These are phyloP conservation scores for Tyria jacobaeae DNA, from an alignment of 2,888 invertebrate genomes.

Conservation along the genomic window DNA sequence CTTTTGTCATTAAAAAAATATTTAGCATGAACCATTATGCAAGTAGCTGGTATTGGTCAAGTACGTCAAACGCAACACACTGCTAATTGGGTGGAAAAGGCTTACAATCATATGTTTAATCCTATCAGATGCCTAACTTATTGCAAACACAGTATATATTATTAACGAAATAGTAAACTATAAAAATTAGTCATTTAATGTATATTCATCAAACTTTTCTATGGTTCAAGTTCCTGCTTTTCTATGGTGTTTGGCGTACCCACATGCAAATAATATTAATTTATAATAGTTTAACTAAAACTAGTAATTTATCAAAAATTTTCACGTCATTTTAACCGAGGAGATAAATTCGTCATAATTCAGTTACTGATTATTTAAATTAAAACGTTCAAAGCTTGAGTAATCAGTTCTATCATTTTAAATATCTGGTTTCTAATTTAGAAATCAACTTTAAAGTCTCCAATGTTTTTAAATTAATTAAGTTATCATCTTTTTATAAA, in stretches of 20 bases:
- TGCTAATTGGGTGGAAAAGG: constrained; percentile 36
- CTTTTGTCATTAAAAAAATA: constrained; percentile 38
- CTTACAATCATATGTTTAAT: constrained; percentile 41
- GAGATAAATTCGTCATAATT: background rate
- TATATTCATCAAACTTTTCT: background rate
- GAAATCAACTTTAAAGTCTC: too few species aligned
- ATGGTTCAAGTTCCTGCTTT: background rate
- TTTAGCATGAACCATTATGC: constrained; percentile 52
- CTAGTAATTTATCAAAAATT: background rate
- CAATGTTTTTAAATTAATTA: too few species aligned
- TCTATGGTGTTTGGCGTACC: background rate
- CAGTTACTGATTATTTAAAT: background rate
- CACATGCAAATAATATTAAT: background rate
- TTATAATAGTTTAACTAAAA: background rate
- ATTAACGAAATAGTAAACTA: background rate
- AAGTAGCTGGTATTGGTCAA: constrained; percentile 51
- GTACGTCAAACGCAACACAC: constrained; percentile 38
- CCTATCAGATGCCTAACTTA: background rate
- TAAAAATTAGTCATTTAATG: background rate
- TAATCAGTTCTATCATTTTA: too few species aligned
- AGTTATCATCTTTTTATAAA: too few species aligned
- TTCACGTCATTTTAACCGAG: too few species aligned
- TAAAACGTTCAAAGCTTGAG: background rate
- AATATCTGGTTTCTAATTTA: too few species aligned
- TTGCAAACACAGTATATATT: background rate